Conservation (phyloP, 2,888 invertebrate species). For the Ormia ochracea region DNA sequence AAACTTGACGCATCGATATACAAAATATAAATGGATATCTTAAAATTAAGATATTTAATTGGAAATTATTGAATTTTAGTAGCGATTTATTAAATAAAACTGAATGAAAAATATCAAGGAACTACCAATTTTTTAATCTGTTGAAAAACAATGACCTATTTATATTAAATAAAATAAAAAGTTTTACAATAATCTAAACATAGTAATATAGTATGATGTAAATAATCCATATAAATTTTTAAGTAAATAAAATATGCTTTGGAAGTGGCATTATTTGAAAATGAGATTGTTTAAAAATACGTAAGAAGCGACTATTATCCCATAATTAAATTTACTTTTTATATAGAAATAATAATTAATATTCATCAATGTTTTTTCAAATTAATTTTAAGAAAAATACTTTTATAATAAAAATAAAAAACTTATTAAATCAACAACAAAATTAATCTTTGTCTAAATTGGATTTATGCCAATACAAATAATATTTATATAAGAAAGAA, state of each 20-base stretch:
- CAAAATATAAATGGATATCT: no score
- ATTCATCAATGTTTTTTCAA: constrained; percentile 46
- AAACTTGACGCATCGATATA: no score
- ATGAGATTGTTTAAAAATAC: constrained; percentile 43
- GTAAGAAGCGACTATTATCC: constrained; percentile 47
- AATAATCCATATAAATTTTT: constrained; percentile 22
- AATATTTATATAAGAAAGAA: neutral
- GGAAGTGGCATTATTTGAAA: constrained; percentile 26
- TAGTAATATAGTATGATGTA: constrained; percentile 30
- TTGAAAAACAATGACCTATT: constrained; percentile 27
- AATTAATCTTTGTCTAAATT: constrained; percentile 49
- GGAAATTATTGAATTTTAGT: no score
- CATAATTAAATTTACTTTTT: constrained; percentile 32
- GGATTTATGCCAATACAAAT: constrained; percentile 35
- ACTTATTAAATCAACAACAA: neutral
- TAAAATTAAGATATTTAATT: no score
- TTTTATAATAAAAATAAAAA: neutral
- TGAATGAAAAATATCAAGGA: constrained; percentile 19
- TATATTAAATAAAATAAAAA: constrained; percentile 9
- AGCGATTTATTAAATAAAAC: neutral
- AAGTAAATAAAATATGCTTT: neutral
- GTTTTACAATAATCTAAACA: neutral
- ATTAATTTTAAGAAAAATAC: constrained; percentile 23
- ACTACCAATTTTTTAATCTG: constrained; percentile 28
- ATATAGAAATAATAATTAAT: constrained; percentile 25